Conservation (phyloP, 2,797 vertebrate genomes). For the Ctenopoma multispine region DNA sequence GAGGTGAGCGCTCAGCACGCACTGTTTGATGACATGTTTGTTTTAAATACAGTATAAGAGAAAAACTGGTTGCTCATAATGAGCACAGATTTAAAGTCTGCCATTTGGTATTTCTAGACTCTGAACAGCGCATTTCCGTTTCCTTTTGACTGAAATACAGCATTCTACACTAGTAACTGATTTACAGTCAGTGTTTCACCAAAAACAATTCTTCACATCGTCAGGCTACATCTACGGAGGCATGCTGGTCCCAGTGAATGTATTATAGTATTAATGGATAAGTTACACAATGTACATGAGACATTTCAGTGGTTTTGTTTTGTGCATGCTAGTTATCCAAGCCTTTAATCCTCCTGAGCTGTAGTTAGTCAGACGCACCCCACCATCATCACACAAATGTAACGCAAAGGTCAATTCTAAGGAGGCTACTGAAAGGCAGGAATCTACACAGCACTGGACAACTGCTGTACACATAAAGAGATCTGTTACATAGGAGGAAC, state of each 20-base stretch:
- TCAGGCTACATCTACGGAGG: background rate
- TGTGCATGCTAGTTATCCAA: background rate
- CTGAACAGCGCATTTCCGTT: slow-evolving; percentile 1
- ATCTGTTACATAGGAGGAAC: background rate
- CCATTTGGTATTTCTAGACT: background rate
- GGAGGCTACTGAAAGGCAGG: background rate
- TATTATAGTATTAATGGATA: background rate
- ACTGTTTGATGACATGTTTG: background rate
- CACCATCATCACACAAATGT: background rate
- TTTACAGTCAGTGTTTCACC: background rate
- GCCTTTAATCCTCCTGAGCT: slow-evolving; percentile 2
- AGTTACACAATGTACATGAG: background rate
- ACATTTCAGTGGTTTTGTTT: background rate
- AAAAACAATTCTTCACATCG: slow-evolving; percentile 2
- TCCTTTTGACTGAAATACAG: slow-evolving; percentile 3
- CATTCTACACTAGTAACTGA: slow-evolving; percentile 16
- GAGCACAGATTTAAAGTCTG: background rate
- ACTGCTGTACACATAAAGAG: background rate
- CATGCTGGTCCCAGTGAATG: background rate
- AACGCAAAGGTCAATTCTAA: background rate
- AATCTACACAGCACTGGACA: background rate
- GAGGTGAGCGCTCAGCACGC: background rate
- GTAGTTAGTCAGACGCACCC: background rate
- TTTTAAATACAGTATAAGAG: slow-evolving; percentile 3
- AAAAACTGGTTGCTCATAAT: background rate